Evolutionary conservation across 2,888 invertebrate species (phyloP), one percentile per base, ranked within the genome.

Genomic region (Ferdinandea cuprea): DNA sequence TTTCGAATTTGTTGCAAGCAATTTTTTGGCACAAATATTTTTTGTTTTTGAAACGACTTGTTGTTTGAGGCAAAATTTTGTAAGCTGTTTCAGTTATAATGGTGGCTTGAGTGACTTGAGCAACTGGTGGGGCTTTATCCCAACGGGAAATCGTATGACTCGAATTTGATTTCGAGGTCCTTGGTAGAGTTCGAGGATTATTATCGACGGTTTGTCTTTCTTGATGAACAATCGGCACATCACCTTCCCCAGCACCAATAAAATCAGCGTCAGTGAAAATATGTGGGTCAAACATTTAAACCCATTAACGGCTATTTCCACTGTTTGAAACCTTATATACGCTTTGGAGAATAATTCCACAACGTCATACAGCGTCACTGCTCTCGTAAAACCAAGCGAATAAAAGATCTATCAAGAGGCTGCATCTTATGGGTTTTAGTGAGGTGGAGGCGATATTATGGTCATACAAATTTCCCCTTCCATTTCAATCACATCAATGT

Each of bases 391-490:
- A 76, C 78, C 37, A 54, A 35, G 42, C 79, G 61, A 30, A 85
- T 85, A 54, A 85, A 80, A 40, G 72, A 63, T 68, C 77, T 76
- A 17, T 84, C 71, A 19, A 81, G 73, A 8, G 84, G 66, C 25
- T 63, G 74, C 58, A 59, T 68, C 30, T 77, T 69, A 15, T 69
- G 61, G 8, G 61, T 54, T n/a, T 54, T 65, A 61, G 58, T 73
- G 84, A 25, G 77, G 77, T 11, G 83, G 73, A 28, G 79, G 46
- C 15, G 79, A 80, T 40, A 80, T 73, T n/a, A 80, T 84, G n/a
- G 48, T 48, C 8, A 76, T 65, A n/a, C 17, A 46, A 42, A 63
- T 19, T 52, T 72, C 25, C 5, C 5, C 5, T 25, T 5, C 5
- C 25, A 25, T 25, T 25, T 25, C 25, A 25, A 25, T 25, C 25